Percentiles rank a stretch among this genome's conserved stretches.
Evolutionary conservation across 2,113 vertebrate species (phyloP).

Genomic region (human (Homo sapiens)): GRCh38 chr9:14280501-14281000

Average conservation of each 20-base stretch:
- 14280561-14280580: background rate
- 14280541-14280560: background rate
- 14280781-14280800: background rate
- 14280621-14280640: background rate
- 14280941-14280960: background rate
- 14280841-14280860: background rate
- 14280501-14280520: background rate
- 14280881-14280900: background rate
- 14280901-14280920: background rate
- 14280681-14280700: background rate
- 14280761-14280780: background rate
- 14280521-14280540: background rate
- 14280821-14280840: background rate
- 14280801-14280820: background rate
- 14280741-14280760: background rate
- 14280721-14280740: background rate
- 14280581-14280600: background rate
- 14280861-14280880: background rate
- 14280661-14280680: background rate
- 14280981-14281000: background rate
- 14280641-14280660: background rate
- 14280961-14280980: background rate
- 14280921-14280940: background rate
- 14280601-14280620: background rate
- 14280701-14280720: accelerated